These are phyloP conservation scores for Crocidura indochinensis DNA, from an alignment of 2,797 vertebrate genomes.

Conservation along the genomic window DNA sequence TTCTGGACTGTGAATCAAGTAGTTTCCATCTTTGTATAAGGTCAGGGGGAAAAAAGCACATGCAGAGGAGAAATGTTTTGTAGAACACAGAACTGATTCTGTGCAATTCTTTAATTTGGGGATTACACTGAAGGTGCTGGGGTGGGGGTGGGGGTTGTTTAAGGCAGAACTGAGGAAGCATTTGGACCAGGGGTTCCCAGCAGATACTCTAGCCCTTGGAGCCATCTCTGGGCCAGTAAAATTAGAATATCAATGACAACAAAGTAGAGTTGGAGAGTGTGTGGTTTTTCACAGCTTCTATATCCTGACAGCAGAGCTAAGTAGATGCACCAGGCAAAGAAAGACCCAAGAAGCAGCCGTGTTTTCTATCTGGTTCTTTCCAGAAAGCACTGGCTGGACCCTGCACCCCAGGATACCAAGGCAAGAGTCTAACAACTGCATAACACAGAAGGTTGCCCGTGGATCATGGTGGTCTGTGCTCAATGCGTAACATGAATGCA, in stretches of 20 bases:
- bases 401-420: neutral
- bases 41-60: neutral
- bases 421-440: neutral
- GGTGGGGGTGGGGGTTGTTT: no score
- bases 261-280: neutral
- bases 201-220: no score
- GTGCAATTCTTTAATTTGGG: no score
- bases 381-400: constrained; percentile 3
- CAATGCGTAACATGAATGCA: no score
- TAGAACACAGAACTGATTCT: no score
- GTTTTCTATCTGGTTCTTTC: neutral
- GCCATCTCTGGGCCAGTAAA: no score
- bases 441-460: no score
- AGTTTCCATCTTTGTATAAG: constrained; percentile 37
- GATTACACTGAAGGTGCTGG: no score
- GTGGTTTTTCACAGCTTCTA: rapidly evolving
- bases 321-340: rapidly evolving
- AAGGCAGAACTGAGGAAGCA: no score
- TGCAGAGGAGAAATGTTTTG: no score
- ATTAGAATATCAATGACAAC: neutral
- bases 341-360: neutral
- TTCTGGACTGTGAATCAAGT: neutral
- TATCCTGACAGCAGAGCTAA: neutral
- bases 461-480: no score
- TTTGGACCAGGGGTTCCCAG: no score